A percentile compares a stretch with the other conserved stretches of the same genome.
Conservation (phyloP, 2,888 invertebrate species). For the Eristalis intricaria region DNA sequence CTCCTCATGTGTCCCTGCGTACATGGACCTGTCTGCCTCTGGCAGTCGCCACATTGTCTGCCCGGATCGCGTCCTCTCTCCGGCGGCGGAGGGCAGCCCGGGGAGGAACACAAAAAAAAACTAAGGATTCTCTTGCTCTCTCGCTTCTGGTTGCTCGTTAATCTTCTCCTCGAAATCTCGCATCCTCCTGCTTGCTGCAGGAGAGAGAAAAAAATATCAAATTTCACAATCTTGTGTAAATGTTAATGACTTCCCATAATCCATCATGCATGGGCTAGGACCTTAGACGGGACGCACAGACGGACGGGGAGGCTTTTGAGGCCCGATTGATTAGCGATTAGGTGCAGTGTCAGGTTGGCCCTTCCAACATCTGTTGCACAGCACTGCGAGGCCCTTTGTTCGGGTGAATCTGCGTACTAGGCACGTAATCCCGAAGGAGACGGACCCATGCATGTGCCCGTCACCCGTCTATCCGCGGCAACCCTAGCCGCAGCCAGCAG, state of each 20-base stretch:
- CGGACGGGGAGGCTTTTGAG: neutral
- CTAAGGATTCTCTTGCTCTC: constrained; percentile 58
- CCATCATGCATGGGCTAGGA: constrained; percentile 64
- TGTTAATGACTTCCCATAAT: constrained; percentile 71
- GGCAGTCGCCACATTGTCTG: constrained; percentile 69
- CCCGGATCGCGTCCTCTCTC: constrained; percentile 35
- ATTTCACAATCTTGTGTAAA: constrained; percentile 71
- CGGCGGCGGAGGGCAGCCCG: neutral
- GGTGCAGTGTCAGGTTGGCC: constrained; percentile 50
- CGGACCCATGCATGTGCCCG: neutral
- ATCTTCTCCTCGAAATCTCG: constrained; percentile 47
- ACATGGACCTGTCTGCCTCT: constrained; percentile 27
- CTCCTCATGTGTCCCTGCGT: constrained; percentile 15
- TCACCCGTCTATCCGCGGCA: neutral
- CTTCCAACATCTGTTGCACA: constrained; percentile 62
- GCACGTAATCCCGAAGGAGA: constrained; percentile 48
- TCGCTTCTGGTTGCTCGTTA: constrained; percentile 23
- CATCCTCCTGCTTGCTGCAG: neutral
- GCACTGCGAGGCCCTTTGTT: constrained; percentile 10
- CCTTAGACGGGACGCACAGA: neutral
- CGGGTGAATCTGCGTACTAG: constrained; percentile 49
- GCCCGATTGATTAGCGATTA: constrained; percentile 69
- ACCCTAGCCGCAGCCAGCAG: neutral
- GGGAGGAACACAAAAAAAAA: constrained; percentile 41
- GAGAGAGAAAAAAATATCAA: constrained; percentile 69